Base-by-base conservation (phyloP, 2,888 invertebrate genomes). In the Allacma fusca region DNA sequence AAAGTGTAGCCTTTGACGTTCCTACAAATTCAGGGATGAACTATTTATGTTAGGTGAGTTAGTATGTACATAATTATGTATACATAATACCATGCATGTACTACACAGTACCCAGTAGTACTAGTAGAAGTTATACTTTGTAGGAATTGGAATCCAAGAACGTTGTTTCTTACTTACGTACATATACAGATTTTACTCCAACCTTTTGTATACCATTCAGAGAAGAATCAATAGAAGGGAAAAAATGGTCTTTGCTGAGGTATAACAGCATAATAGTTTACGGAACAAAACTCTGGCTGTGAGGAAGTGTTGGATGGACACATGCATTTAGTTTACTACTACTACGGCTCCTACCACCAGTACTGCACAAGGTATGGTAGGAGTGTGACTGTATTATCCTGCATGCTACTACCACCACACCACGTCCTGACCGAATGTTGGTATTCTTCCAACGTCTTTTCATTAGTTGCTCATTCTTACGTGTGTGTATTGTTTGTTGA, bases 281-380 rank as follows among this genome's bases (percentile, higher is more conserved):
- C 43, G 40, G 65, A 74, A 65, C 43, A 65, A 74, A 62, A 62
- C 23, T 34, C 1, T 23, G 74, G 43, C 34, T 64, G 44, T 64
- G 40, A 74, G 74, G 65, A 74, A 74, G 67, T 74, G 74, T 65
- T 67, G 74, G 64, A 78, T 75, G 70, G 70, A 78, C 75, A 78
- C 75, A 70, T 75, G 75, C 70, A 71, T 50, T 72, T 70, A 16
- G 19, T 16, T 50, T 34, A 34, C 34, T 34, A 34, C 4, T n/a
- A 40, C 40, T 40, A n/a, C n/a, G 50, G n/a, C n/a, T n/a, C n/a
- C n/a, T 50, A 34, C 5, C 34, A 34, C n/a, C n/a, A 50, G 50
- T 50, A 50, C n/a, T 50, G 50, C 50, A 50, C 16, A 13, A 9
- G 13, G 13, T 40, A 13, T 40, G 40, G 13, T n/a, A 16, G 5